Evolutionary conservation across 2,113 vertebrate genomes (phyloP).

Genomic region (Hippoglossus stenolepis): DNA sequence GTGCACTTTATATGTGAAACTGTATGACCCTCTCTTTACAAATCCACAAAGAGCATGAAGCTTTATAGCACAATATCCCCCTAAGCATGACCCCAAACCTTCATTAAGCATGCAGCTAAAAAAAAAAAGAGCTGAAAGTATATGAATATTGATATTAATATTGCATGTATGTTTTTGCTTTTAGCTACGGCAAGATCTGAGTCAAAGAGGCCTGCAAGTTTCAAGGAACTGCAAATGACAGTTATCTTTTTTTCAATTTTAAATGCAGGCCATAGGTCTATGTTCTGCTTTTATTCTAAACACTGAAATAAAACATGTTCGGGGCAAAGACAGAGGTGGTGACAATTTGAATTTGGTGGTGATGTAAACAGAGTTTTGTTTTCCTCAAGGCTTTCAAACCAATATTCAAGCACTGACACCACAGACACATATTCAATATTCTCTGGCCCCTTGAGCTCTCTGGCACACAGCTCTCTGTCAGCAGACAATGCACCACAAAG

Average conservation of each 20-base stretch:
- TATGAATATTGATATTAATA: slow-evolving; percentile 80
- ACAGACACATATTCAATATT: slow-evolving; percentile 32
- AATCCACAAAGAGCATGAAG: slow-evolving; percentile 37
- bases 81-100: slow-evolving; percentile 31
- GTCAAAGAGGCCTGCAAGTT: slow-evolving; percentile 44
- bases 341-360: slow-evolving; percentile 22
- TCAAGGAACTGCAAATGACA: slow-evolving; percentile 71
- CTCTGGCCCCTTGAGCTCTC: neutral
- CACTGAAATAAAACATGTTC: slow-evolving; percentile 11
- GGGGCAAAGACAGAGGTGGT: slow-evolving; percentile 25
- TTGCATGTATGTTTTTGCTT: slow-evolving; percentile 71
- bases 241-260: slow-evolving; percentile 40
- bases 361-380: slow-evolving; percentile 28
- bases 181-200: slow-evolving; percentile 63
- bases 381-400: slow-evolving; percentile 13
- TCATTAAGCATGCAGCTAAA: slow-evolving; percentile 73
- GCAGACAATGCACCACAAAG: slow-evolving; percentile 41
- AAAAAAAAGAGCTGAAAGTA: slow-evolving; percentile 49
- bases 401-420: neutral
- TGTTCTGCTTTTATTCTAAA: neutral
- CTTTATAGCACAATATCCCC: slow-evolving; percentile 27
- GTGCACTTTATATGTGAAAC: slow-evolving; percentile 6
- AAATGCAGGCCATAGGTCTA: neutral
- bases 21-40: slow-evolving; percentile 12
- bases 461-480: neutral